These are phyloP conservation scores for Iguana delicatissima DNA, from an alignment of 2,797 vertebrate species.

Conservation along the genomic window DNA sequence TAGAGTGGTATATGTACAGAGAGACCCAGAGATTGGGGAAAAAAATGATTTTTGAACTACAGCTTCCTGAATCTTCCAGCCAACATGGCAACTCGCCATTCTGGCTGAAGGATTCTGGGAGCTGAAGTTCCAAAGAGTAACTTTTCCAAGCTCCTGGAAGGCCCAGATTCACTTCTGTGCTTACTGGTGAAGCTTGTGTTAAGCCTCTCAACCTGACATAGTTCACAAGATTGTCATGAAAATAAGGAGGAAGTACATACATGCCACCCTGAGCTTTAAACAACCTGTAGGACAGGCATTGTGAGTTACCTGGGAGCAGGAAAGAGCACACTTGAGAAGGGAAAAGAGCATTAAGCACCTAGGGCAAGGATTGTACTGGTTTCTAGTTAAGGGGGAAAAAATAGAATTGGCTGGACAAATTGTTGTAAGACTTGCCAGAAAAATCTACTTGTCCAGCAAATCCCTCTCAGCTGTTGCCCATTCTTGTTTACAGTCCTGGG, in stretches of 20 bases:
- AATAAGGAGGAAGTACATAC: not conserved
- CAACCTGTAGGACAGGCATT: slow-evolving; percentile 12
- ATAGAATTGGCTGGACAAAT: not conserved
- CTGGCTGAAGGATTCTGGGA: no score
- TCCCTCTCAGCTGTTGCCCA: not conserved
- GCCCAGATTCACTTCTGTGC: not conserved
- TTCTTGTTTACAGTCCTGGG: not conserved
- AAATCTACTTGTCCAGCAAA: not conserved
- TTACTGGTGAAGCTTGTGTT: not conserved
- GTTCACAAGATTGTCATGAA: not conserved
- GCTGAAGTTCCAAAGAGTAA: no score
- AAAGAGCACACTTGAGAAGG: not conserved
- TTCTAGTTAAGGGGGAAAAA: no score
- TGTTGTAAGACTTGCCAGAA: not conserved
- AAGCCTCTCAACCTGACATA: not conserved
- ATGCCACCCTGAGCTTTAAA: not conserved
- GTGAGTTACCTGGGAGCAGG: not conserved
- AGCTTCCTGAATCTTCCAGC: no score
- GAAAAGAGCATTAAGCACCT: not conserved
- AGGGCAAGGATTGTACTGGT: not conserved
- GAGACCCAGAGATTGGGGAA: not conserved
- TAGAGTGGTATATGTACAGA: not conserved
- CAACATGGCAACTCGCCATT: no score
- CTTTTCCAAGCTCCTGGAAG: not conserved
- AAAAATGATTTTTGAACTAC: no score